Conservation (phyloP, 2,113 vertebrate species). For the Neolamprologus toae region DNA sequence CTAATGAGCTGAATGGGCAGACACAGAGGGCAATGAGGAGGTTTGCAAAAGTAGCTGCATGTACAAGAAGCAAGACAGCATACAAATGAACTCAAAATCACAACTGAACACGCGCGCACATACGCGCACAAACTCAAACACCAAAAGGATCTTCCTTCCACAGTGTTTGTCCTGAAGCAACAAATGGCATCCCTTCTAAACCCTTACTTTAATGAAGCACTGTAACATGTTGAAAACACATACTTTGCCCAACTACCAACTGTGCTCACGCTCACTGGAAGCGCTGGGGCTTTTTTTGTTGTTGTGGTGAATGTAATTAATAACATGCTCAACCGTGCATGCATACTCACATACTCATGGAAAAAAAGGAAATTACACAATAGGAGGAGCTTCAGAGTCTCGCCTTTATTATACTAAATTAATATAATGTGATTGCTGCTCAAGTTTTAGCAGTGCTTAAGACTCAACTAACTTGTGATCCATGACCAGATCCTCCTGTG, state of each 20-base stretch:
- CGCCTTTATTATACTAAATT: neutral
- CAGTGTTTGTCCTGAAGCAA: neutral
- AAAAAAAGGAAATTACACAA: neutral
- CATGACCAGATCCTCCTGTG: neutral
- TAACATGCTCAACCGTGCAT: neutral
- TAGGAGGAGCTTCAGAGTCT: neutral
- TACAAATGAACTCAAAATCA: neutral
- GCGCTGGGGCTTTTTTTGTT: fast-evolving
- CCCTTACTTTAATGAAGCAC: neutral
- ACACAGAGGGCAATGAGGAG: neutral
- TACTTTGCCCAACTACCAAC: neutral
- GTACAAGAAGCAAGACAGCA: neutral
- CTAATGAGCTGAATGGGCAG: slow-evolving; percentile 36
- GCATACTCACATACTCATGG: neutral
- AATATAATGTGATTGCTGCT: neutral
- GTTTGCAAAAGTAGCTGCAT: neutral
- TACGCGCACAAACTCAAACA: neutral
- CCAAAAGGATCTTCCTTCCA: neutral
- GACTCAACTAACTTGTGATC: neutral
- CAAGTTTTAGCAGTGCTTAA: neutral
- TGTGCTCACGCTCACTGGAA: neutral
- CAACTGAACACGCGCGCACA: neutral
- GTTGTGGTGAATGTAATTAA: neutral
- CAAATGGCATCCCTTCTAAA: neutral
- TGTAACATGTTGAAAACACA: neutral